Percentiles rank a stretch among this genome's conserved stretches.
Evolutionary conservation across 2,113 vertebrate species (phyloP).

Genomic region (Indri indri): DNA sequence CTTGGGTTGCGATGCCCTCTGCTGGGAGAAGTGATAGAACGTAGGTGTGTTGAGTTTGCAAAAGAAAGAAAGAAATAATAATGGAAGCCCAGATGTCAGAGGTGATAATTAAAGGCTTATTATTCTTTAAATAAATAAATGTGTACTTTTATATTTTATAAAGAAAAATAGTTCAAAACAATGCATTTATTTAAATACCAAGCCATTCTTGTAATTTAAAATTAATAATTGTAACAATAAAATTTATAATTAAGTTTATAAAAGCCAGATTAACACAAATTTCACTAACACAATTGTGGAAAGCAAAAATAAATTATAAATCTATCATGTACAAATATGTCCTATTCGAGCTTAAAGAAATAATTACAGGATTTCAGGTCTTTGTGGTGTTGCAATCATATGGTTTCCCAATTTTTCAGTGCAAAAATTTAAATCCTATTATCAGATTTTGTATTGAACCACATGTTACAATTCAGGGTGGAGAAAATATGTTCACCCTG

Average conservation of each 20-base stretch:
- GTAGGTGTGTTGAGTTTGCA: not conserved
- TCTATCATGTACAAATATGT: not conserved
- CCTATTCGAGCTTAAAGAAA: not conserved
- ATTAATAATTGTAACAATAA: no score
- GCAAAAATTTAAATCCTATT: not conserved
- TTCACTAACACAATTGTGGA: not conserved
- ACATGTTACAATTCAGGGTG: not conserved
- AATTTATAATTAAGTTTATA: not conserved
- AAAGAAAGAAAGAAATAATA: not conserved
- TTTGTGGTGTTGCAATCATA: not conserved
- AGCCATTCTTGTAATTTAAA: not conserved
- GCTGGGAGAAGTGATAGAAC: not conserved
- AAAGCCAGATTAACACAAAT: not conserved
- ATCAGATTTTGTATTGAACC: not conserved
- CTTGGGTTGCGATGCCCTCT: slow-evolving; percentile 34
- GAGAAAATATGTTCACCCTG: not conserved
- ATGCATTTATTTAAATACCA: not conserved
- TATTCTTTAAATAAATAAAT: not conserved
- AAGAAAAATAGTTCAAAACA: not conserved
- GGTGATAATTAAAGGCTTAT: not conserved
- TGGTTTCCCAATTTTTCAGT: not conserved
- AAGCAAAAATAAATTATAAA: not conserved
- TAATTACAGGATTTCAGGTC: not conserved
- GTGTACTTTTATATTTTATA: not conserved
- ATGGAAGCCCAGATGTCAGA: not conserved